Evolutionary conservation across 2,888 invertebrate species (phyloP).

Genomic region (Erannis defoliaria): DNA sequence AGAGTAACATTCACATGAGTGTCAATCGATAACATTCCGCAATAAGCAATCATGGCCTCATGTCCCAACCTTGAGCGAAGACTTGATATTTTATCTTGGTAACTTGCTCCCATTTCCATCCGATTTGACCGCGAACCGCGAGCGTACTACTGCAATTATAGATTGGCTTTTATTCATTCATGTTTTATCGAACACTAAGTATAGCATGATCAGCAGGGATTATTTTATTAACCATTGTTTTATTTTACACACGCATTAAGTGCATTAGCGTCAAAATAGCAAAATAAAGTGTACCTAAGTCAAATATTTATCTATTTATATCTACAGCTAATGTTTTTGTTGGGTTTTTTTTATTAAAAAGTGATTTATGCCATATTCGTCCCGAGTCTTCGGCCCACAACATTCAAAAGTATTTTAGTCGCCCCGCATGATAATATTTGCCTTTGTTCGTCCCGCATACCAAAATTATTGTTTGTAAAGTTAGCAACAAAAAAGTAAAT

Average conservation of each 20-base stretch:
- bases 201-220: background rate
- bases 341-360: too few species aligned
- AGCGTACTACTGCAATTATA: constrained; percentile 42
- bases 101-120: constrained; percentile 58
- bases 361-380: too few species aligned
- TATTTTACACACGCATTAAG: background rate
- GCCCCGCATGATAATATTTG: too few species aligned
- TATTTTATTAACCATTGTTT: background rate
- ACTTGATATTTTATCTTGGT: too few species aligned
- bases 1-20: constrained; percentile 33
- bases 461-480: too few species aligned
- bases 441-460: too few species aligned
- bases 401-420: too few species aligned
- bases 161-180: background rate
- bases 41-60: constrained; percentile 61
- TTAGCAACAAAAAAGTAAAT: too few species aligned
- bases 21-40: constrained; percentile 56
- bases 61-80: constrained; percentile 59
- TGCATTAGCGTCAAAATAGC: background rate
- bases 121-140: constrained; percentile 54
- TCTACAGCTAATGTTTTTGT: too few species aligned
- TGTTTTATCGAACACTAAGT: background rate
- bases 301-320: background rate
- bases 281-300: background rate
- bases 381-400: too few species aligned